Conservation (phyloP, 2,113 vertebrate genomes). For the Upupa epops region DNA sequence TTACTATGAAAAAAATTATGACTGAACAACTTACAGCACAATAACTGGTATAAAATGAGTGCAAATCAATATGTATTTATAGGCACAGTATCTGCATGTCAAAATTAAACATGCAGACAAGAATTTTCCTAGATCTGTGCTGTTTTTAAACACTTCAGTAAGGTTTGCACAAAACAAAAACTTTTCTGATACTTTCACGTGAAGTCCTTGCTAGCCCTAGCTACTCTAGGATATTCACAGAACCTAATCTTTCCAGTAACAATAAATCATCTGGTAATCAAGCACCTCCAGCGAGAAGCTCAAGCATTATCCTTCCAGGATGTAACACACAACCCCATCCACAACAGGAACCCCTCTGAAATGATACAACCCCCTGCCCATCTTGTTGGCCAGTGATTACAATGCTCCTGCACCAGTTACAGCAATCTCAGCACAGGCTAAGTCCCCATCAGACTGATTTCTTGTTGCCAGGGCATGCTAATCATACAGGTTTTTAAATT, state of each 20-base stretch:
- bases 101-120: background rate
- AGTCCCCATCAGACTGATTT: background rate
- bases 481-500: background rate
- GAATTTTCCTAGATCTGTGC: background rate
- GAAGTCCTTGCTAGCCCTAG: background rate
- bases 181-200: background rate
- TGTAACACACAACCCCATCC: background rate
- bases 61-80: constrained; percentile 25
- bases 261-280: background rate
- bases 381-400: rapidly evolving
- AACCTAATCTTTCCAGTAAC: background rate
- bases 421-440: background rate
- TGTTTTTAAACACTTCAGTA: background rate
- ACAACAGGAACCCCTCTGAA: background rate
- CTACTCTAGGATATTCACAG: background rate
- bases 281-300: background rate
- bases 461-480: background rate
- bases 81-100: background rate
- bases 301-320: background rate
- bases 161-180: background rate
- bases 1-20: background rate
- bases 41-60: background rate
- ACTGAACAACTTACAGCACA: background rate
- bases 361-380: background rate
- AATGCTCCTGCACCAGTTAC: background rate